Evolutionary conservation across 2,888 invertebrate genomes (phyloP), one percentile per base, ranked within the genome.

Genomic region (Colletes collaris): DNA sequence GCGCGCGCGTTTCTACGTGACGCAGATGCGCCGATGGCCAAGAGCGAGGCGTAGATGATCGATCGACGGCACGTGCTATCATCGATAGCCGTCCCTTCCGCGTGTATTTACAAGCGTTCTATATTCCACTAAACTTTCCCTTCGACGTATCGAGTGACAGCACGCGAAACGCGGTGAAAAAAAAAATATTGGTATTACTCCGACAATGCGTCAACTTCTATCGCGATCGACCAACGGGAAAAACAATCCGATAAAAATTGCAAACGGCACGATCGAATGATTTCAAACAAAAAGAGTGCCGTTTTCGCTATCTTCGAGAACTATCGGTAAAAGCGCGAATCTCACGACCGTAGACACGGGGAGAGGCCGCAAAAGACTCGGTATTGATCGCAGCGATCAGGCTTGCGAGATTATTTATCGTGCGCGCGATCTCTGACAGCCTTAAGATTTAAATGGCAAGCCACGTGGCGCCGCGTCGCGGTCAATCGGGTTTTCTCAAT

Each of bases 401-500:
- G 62, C 68, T 69, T 56, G 58, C 55, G 66, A 59, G 79, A 84
- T 83, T 79, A 81, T 84, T 81, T 79, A 81, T 73, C 79, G 59
- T 3, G 62, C 63, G 75, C 72, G 72, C 79, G 70, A 82, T 85
- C 82, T 77, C 63, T 70, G 75, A 71, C 85, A 80, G 78, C 74
- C 78, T 77, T 79, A 66, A 70, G 79, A 84, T 80, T 84, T 85
- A 82, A 84, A 85, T 84, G 84, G 79, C 84, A 84, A 74, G 69
- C 76, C 84, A 85, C 82, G 80, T 82, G 82, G 84, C 79, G 67
- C 65, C 53, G 50, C 74, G 60, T 8, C 11, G 53, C 53, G 62
- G 35, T 44, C 60, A 19, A 46, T 58, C 44, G 44, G 56, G 72
- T 74, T 82, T 77, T 73, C 74, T 75, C 56, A 78, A 75, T 84